Conservation (phyloP, 2,888 invertebrate species). For the Barypeithes pellucidus region DNA sequence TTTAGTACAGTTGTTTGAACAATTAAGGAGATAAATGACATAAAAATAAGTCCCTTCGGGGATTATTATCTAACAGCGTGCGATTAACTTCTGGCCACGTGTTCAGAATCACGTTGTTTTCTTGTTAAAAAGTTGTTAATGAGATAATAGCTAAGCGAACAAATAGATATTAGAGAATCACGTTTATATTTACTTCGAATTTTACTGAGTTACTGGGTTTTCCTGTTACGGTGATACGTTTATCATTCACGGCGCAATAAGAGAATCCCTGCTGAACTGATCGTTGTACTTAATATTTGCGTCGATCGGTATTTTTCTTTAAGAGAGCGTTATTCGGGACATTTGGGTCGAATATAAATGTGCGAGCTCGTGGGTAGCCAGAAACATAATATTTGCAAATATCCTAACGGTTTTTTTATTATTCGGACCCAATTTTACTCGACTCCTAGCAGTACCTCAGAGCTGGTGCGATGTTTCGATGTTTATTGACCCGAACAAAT, state of each 20-base stretch:
- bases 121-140: slow-evolving; percentile 39
- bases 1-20: slow-evolving; percentile 3
- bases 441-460: slow-evolving; percentile 38
- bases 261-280: neutral
- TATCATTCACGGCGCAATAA: neutral
- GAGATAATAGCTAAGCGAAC: slow-evolving; percentile 42
- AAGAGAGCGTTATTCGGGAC: neutral
- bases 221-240: slow-evolving; percentile 5
- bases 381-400: slow-evolving; percentile 21
- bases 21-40: neutral
- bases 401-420: slow-evolving; percentile 45
- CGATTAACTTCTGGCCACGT: slow-evolving; percentile 54
- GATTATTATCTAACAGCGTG: slow-evolving; percentile 39
- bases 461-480: slow-evolving; percentile 41
- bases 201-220: slow-evolving; percentile 39
- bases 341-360: slow-evolving; percentile 18
- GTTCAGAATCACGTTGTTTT: slow-evolving; percentile 57
- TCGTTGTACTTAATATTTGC: neutral
- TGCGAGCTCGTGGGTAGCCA: slow-evolving; percentile 16
- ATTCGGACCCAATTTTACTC: slow-evolving; percentile 32
- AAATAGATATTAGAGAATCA: slow-evolving; percentile 32
- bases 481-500: slow-evolving; percentile 51
- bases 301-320: neutral
- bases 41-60: neutral
- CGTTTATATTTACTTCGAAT: slow-evolving; percentile 28